These are phyloP conservation scores for Neuroscelio doddi DNA, from an alignment of 2,888 invertebrate species.

Conservation along the genomic window DNA sequence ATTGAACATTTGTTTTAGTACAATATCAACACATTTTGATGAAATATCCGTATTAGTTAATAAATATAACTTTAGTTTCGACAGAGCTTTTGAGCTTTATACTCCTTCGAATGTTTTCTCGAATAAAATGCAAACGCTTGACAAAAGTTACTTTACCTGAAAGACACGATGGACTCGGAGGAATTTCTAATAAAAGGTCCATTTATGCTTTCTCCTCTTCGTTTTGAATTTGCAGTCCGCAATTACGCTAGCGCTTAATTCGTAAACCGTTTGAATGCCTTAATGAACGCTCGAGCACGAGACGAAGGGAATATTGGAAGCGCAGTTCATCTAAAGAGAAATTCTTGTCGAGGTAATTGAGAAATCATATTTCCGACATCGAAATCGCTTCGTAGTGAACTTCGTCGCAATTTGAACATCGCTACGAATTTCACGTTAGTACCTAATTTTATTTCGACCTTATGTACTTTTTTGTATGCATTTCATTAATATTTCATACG, in stretches of 20 bases:
- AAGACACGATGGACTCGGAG: conserved; percentile 33
- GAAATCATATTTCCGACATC: conserved; percentile 51
- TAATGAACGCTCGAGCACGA: conserved; percentile 49
- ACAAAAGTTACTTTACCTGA: conserved; percentile 27
- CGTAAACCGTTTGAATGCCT: conserved; percentile 57
- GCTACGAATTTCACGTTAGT: conserved; percentile 11
- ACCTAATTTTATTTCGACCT: conserved; percentile 32
- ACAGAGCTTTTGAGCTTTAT: conserved; percentile 23
- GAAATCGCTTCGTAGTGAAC: conserved; percentile 38
- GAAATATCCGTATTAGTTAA: conserved; percentile 18
- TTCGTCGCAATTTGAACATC: background rate
- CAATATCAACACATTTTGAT: no score
- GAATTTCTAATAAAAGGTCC: conserved; percentile 42
- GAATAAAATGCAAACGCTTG: conserved; percentile 33
- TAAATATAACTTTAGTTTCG: conserved; percentile 13
- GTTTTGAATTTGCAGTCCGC: conserved; percentile 52
- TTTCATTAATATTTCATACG: conserved; percentile 39
- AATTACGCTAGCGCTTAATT: conserved; percentile 57
- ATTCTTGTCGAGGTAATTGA: conserved; percentile 51
- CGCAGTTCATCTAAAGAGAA: conserved; percentile 42
- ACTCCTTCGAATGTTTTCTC: conserved; percentile 16
- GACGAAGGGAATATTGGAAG: conserved; percentile 45
- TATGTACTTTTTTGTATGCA: conserved; percentile 10
- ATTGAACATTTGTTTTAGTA: no score
- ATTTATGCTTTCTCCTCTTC: conserved; percentile 43